Conservation (phyloP, 2,797 vertebrate species). For the Remorina albescens region DNA sequence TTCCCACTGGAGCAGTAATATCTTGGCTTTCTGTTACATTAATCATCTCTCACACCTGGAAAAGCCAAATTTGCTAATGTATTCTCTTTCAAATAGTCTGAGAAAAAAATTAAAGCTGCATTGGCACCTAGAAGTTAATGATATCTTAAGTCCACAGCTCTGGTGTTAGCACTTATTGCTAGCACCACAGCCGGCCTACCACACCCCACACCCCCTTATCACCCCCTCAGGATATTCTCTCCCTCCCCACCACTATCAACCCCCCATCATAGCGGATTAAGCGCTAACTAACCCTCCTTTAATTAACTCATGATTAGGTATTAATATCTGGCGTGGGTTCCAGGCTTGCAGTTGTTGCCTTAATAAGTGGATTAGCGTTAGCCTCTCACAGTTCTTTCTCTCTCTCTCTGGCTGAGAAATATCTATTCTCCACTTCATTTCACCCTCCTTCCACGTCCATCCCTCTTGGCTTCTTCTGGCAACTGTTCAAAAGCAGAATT, state of each 20-base stretch:
- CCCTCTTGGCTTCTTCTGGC: slow-evolving; percentile 66
- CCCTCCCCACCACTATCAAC: slow-evolving; percentile 66
- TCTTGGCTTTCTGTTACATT: slow-evolving; percentile 11
- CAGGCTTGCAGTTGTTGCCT: slow-evolving; percentile 81
- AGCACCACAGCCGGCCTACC: slow-evolving; percentile 27
- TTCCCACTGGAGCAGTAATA: slow-evolving; percentile 16
- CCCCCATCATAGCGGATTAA: slow-evolving; percentile 77
- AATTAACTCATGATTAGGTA: slow-evolving; percentile 84
- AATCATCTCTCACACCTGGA: slow-evolving; percentile 40
- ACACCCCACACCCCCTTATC: slow-evolving; percentile 5
- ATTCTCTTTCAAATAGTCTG: slow-evolving; percentile 46
- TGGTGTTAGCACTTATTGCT: slow-evolving; percentile 50
- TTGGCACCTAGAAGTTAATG: slow-evolving; percentile 65
- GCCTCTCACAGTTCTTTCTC: slow-evolving; percentile 65
- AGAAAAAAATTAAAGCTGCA: slow-evolving; percentile 8
- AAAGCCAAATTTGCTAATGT: slow-evolving; percentile 46
- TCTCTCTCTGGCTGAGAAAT: slow-evolving; percentile 55
- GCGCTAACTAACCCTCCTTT: slow-evolving; percentile 79
- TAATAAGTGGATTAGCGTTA: slow-evolving; percentile 85
- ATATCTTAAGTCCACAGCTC: slow-evolving; percentile 65
- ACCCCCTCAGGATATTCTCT: slow-evolving; percentile 69
- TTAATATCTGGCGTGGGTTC: slow-evolving; percentile 81
- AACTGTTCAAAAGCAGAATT: slow-evolving; percentile 65
- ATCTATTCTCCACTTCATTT: slow-evolving; percentile 49
- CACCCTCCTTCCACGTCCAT: slow-evolving; percentile 47